phyloP scores from a whole-genome alignment of 2,797 vertebrate species.

The Falco peregrinus region DNA sequence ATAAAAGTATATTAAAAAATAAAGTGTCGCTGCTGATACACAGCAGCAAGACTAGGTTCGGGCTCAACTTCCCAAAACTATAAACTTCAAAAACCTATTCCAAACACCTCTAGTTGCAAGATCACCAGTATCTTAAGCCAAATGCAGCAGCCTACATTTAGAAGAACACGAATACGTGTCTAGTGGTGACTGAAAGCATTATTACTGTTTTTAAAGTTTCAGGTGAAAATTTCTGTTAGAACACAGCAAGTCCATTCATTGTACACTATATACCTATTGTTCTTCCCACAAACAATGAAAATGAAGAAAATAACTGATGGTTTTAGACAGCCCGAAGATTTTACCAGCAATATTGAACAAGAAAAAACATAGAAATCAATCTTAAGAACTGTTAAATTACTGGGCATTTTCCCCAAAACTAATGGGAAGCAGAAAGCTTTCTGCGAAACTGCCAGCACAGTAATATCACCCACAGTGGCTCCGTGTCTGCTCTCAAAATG shows the following conservation, averaged over 20 bases:
- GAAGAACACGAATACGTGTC: accelerated
- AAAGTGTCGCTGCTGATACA: neutral
- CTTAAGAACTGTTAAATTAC: neutral
- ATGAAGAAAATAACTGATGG: neutral
- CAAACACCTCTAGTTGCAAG: neutral
- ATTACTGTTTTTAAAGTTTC: neutral
- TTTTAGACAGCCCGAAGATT: neutral
- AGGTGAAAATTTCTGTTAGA: neutral
- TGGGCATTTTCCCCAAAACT: neutral
- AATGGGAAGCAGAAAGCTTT: neutral
- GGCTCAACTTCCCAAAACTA: neutral
- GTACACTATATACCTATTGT: neutral
- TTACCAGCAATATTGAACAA: neutral
- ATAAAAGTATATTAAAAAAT: neutral
- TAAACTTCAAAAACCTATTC: neutral
- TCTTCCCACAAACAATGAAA: neutral
- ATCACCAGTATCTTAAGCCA: neutral
- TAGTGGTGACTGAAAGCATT: neutral
- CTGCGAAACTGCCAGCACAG: neutral
- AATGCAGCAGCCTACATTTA: neutral
- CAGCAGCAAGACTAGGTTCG: neutral
- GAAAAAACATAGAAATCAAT: neutral
- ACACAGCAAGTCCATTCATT: neutral
- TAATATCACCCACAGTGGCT: neutral
- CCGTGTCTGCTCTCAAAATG: neutral